These are phyloP conservation scores for Leucoraja ocellata DNA, from an alignment of 2,797 vertebrate genomes.

Conservation along the genomic window DNA sequence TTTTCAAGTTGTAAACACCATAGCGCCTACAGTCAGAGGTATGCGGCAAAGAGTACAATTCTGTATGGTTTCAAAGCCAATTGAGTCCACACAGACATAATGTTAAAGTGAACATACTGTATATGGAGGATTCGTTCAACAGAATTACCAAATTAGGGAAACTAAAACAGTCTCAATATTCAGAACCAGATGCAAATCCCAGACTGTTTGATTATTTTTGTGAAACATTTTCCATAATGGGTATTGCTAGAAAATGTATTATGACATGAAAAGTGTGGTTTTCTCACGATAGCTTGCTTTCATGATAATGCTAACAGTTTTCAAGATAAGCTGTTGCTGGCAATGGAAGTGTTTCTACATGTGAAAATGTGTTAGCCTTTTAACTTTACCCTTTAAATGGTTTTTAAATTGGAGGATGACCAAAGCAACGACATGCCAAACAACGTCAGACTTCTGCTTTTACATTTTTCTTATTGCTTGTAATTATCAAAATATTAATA, in stretches of 20 bases:
- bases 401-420: background rate
- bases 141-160: constrained; percentile 79
- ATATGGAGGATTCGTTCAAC: background rate
- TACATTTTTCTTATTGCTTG: background rate
- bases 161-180: constrained; percentile 50
- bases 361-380: background rate
- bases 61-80: constrained; percentile 44
- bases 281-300: background rate
- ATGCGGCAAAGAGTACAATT: constrained; percentile 45
- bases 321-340: background rate
- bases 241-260: background rate
- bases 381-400: background rate
- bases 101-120: background rate
- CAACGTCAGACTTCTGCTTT: background rate
- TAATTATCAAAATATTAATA: too few species aligned
- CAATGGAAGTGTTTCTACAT: background rate
- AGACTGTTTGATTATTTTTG: constrained; percentile 49
- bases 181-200: constrained; percentile 48
- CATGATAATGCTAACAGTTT: background rate
- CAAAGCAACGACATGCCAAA: background rate
- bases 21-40: constrained; percentile 75
- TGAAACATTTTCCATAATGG: constrained; percentile 46
- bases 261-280: background rate
- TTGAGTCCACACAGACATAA: constrained; percentile 50
- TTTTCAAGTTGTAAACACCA: constrained; percentile 78